Conservation (phyloP, 2,888 invertebrate genomes). For the Ormyrus pomaceus region DNA sequence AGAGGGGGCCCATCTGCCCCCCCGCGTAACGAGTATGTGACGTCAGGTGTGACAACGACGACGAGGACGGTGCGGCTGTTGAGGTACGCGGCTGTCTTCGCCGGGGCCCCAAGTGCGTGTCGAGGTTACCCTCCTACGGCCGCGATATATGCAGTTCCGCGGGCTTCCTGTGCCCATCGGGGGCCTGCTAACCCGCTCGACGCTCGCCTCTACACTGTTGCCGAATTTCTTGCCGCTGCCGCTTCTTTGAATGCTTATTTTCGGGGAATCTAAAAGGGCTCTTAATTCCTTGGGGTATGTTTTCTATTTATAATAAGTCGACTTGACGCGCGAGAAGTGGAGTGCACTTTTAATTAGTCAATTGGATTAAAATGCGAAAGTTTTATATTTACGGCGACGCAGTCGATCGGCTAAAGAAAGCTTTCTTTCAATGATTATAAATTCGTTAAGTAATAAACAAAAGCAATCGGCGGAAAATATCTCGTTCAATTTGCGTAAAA, state of each 20-base stretch:
- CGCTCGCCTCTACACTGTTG: constrained; percentile 15
- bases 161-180: constrained; percentile 2
- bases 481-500: not conserved
- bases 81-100: not conserved
- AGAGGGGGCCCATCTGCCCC: constrained; percentile 75
- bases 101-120: not conserved
- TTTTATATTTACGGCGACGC: too few relatives aligned
- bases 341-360: too few relatives aligned
- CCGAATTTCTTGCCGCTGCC: constrained; percentile 13
- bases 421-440: too few relatives aligned
- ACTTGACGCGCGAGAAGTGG: too few relatives aligned
- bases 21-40: constrained; percentile 73
- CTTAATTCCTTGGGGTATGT: too few relatives aligned
- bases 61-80: constrained; percentile 4
- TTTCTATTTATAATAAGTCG: too few relatives aligned
- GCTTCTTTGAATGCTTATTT: not conserved
- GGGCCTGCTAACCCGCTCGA: constrained; percentile 22
- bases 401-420: too few relatives aligned
- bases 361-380: too few relatives aligned
- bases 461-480: too few relatives aligned
- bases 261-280: too few relatives aligned
- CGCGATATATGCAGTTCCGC: constrained; percentile 4
- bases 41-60: constrained; percentile 74
- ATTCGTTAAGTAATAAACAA: not conserved
- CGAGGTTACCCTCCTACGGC: constrained; percentile 13